Percentiles rank a stretch among this genome's conserved stretches.
Conservation (phyloP, 2,797 vertebrate species). For the Paramormyrops hopkinsi region DNA sequence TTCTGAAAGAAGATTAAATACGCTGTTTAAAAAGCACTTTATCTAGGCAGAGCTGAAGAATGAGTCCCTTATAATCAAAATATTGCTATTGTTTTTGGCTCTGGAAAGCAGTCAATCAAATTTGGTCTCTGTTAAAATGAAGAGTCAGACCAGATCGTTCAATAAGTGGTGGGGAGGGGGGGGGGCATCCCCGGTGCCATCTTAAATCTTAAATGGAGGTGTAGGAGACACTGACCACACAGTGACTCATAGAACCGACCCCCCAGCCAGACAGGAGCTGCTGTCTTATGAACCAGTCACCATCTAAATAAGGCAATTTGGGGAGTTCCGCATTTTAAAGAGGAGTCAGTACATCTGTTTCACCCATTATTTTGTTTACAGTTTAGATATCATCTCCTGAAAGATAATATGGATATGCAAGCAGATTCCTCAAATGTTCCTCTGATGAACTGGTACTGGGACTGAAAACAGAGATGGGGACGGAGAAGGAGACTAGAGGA, state of each 20-base stretch:
- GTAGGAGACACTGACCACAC: constrained; percentile 29
- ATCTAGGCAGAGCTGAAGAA: not conserved
- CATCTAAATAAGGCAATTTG: not conserved
- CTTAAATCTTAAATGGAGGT: not conserved
- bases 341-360: constrained; percentile 38
- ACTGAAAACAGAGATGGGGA: not conserved
- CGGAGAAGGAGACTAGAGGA: not conserved
- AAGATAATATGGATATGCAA: constrained; percentile 35
- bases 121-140: not conserved
- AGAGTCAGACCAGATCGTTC: not conserved
- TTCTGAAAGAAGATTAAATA: not conserved
- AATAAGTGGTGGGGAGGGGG: not conserved
- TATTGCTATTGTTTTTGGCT: not conserved
- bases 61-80: not conserved
- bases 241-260: not conserved
- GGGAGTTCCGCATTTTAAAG: not conserved
- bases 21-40: not conserved
- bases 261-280: not conserved
- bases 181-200: not conserved
- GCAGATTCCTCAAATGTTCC: constrained; percentile 39
- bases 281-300: not conserved
- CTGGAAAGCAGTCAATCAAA: not conserved
- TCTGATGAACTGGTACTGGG: constrained; percentile 32
- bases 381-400: constrained; percentile 27
- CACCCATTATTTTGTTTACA: constrained; percentile 38